phyloP scores from a whole-genome alignment of 2,113 vertebrate genomes.

The Physeter macrocephalus region DNA sequence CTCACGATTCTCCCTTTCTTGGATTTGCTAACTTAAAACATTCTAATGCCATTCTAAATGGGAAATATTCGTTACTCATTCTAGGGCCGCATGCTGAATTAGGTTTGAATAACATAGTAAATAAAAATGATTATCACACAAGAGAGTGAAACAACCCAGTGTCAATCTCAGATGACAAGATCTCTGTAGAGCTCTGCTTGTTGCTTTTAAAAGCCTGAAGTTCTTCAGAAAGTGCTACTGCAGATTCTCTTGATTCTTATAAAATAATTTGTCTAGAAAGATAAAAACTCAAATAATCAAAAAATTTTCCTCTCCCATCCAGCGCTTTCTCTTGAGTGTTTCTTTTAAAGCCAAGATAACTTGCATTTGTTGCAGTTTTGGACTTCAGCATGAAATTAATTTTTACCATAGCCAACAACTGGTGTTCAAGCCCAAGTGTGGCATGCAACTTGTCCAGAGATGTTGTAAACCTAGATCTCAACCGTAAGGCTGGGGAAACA shows the following conservation, averaged over 20 bases:
- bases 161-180: background rate
- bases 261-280: background rate
- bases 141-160: background rate
- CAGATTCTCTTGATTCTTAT: background rate
- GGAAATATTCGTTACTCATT: constrained; percentile 20
- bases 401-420: background rate
- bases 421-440: background rate
- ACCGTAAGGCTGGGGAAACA: background rate
- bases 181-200: background rate
- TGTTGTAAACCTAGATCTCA: background rate
- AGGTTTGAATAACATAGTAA: background rate
- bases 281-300: background rate
- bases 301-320: background rate
- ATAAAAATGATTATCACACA: background rate
- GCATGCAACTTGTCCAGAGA: background rate
- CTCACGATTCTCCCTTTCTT: background rate
- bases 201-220: background rate
- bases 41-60: background rate
- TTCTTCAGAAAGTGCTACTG: background rate
- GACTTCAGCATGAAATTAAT: background rate
- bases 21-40: background rate
- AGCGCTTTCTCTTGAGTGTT: background rate
- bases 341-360: background rate
- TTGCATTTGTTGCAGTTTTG: background rate
- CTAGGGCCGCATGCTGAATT: background rate